These are phyloP conservation scores for Melinaea menophilus DNA, from an alignment of 2,888 invertebrate genomes.

Conservation along the genomic window DNA sequence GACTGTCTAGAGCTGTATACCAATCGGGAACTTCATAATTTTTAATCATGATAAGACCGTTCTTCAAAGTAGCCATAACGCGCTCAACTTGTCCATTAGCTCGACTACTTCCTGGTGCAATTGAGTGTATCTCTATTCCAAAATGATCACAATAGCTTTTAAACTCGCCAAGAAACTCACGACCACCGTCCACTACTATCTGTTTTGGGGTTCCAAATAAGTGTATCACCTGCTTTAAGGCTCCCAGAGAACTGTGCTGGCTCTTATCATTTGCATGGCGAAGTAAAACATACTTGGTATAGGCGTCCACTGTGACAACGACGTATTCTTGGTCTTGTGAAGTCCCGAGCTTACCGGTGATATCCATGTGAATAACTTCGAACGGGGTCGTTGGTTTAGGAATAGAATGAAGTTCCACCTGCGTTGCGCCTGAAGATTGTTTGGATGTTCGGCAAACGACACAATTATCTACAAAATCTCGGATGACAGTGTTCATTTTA, in stretches of 20 bases:
- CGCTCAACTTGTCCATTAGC: conserved; percentile 33
- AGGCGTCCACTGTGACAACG: too few species aligned
- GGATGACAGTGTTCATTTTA: too few species aligned
- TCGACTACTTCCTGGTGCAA: conserved; percentile 32
- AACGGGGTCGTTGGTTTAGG: conserved; percentile 32
- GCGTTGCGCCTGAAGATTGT: conserved; percentile 34
- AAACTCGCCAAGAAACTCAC: conserved; percentile 29
- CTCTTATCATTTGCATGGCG: conserved; percentile 33
- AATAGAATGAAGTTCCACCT: conserved; percentile 34
- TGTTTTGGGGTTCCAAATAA: conserved; percentile 29
- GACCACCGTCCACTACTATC: conserved; percentile 30
- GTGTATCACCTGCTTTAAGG: conserved; percentile 16
- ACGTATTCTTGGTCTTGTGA: too few species aligned
- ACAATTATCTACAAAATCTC: too few species aligned
- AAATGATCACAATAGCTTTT: conserved; percentile 26
- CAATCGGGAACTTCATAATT: conserved; percentile 32
- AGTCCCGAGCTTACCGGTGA: conserved; percentile 2
- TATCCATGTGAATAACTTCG: conserved; percentile 35
- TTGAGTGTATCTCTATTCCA: conserved; percentile 24
- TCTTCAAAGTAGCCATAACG: conserved; percentile 27
- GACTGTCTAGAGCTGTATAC: conserved; percentile 29
- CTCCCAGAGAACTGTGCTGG: conserved; percentile 12
- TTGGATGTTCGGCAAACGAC: conserved; percentile 34
- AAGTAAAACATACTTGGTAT: too few species aligned
- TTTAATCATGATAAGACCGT: conserved; percentile 30